A percentile compares a stretch with the other conserved stretches of the same genome.
Evolutionary conservation across 2,797 vertebrate species (phyloP).

Genomic region (Cyprinella venusta): DNA sequence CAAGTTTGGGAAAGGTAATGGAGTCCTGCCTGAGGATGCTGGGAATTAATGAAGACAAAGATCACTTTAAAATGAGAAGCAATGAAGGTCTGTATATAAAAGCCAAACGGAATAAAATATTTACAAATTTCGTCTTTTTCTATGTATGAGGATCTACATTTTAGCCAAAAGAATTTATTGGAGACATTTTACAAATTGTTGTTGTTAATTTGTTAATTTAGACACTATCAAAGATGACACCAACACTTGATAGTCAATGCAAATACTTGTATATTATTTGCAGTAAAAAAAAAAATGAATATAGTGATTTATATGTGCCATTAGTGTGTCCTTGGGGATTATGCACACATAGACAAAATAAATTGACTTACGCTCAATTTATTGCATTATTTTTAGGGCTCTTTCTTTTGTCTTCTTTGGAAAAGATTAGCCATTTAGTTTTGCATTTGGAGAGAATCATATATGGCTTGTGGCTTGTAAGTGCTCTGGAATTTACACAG

Average conservation of each 20-base stretch:
- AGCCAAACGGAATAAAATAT: neutral
- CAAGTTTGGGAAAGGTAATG: constrained; percentile 67
- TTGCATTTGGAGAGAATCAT: constrained; percentile 22
- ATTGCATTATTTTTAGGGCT: constrained; percentile 29
- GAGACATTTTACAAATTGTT: neutral
- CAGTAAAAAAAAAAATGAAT: neutral
- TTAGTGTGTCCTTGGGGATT: neutral
- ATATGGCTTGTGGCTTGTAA: constrained; percentile 44
- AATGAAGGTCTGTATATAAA: constrained; percentile 65
- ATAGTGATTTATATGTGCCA: constrained; percentile 3
- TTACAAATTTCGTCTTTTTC: neutral
- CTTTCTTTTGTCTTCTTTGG: constrained; percentile 37
- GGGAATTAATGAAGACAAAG: constrained; percentile 69
- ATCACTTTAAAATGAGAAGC: constrained; percentile 69
- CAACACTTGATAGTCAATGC: neutral
- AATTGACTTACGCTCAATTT: neutral
- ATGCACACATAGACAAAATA: neutral
- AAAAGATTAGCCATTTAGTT: constrained; percentile 14
- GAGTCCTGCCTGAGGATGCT: constrained; percentile 75
- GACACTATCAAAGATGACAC: neutral
- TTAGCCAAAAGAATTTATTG: neutral
- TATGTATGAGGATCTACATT: no score
- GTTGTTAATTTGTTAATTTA: neutral
- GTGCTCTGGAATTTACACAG: constrained; percentile 33
- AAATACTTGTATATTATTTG: neutral